Evolutionary conservation across 2,797 vertebrate species (phyloP), one percentile per base, ranked within the genome.

Genomic region (Megalops cyprinoides): DNA sequence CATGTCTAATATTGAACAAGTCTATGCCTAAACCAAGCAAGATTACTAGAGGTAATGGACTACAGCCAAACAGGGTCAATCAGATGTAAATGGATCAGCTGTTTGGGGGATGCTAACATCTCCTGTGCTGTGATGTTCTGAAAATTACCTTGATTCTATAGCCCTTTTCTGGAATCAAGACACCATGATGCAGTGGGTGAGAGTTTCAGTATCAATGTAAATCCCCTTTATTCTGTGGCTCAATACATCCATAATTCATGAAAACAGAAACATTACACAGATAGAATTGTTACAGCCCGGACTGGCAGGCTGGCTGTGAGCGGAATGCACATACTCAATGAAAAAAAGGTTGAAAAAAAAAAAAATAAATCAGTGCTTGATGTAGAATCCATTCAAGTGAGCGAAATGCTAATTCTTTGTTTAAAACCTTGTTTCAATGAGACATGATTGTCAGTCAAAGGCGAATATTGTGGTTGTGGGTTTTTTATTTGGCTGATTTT

Each of bases 121-220:
- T 55, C 37, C 28, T 34, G 76, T 15, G 73, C 25, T 49, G 23
- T 34, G 49, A n/a, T 53, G 9, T 58, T 37, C 75, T 77, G 67
- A 69, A 71, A 81, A 81, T 81, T 62, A 46, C 60, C 51, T 31
- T 1, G 25, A 71, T 81, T 69, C 44, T 55, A 14, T 44, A 53
- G 15, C 34, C 42, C 25, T 55, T 34, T 53, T 44, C 31, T 28
- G 28, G 74, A 31, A 77, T 20, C 53, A 23, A 62, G 56, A 25
- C n/a, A n/a, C 39, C 34, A 46, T 73, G 62, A 65, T 44, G 53
- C 15, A 51, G 58, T 25, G 48, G 58, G 44, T 18, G 12, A 28
- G 62, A 71, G 60, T 42, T 28, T 25, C 18, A 51, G 58, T 51
- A 67, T 79, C 42, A 49, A 23, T 60, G 58, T 37, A 62, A 81